phyloP scores from a whole-genome alignment of 2,888 invertebrate genomes.

The Luperina testacea region DNA sequence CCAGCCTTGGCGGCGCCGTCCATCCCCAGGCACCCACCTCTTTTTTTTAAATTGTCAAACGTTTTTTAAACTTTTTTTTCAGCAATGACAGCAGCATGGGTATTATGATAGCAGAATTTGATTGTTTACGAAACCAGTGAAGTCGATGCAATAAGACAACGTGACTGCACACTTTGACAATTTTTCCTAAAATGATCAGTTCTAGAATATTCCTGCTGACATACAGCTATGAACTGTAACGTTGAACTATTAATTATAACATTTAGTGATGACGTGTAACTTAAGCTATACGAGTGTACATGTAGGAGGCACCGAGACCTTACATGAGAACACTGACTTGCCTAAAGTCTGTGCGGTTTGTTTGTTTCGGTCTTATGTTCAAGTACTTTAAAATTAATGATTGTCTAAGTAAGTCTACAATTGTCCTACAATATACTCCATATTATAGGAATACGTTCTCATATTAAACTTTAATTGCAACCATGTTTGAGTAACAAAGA shows the following conservation, averaged over 20 bases:
- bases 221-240: slow-evolving; percentile 15
- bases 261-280: slow-evolving; percentile 10
- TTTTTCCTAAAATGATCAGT: background rate
- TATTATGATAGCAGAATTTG: background rate
- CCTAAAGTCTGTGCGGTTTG: slow-evolving; percentile 32
- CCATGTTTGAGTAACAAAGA: slow-evolving; percentile 36
- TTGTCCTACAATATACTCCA: too few relatives aligned
- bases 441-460: slow-evolving; percentile 19
- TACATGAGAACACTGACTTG: slow-evolving; percentile 1
- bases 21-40: background rate
- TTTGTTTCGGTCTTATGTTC: slow-evolving; percentile 31
- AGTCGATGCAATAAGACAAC: background rate
- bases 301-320: slow-evolving; percentile 13
- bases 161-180: background rate
- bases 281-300: background rate
- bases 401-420: slow-evolving; percentile 42
- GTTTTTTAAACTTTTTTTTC: background rate
- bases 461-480: slow-evolving; percentile 40
- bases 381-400: slow-evolving; percentile 49
- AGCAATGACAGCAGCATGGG: background rate
- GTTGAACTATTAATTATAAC: slow-evolving; percentile 12
- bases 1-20: background rate
- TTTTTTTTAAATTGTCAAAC: background rate
- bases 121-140: background rate
- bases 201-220: slow-evolving; percentile 2